Conservation (phyloP, 2,888 invertebrate genomes). For the Neoitamus cyanurus region DNA sequence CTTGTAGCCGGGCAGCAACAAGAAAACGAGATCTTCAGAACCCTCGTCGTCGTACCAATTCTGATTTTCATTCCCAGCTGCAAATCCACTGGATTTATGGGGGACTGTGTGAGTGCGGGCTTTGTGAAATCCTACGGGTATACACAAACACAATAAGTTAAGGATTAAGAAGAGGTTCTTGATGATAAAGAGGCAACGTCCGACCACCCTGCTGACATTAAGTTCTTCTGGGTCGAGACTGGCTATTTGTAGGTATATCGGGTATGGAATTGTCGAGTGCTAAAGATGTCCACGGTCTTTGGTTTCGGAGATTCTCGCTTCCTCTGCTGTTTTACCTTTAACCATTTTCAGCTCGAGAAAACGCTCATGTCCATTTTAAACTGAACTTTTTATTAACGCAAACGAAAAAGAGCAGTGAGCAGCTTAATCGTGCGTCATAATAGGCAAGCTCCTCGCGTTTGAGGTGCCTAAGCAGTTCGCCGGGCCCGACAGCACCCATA, state of each 20-base stretch:
- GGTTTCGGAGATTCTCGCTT: conserved; percentile 3
- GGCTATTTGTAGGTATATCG: background rate
- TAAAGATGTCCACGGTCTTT: conserved; percentile 15
- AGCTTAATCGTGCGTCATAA: conserved; percentile 36
- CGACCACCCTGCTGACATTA: conserved; percentile 15
- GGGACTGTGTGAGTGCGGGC: background rate
- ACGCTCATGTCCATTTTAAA: background rate
- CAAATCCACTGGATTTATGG: conserved; percentile 2
- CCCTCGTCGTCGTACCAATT: conserved; percentile 16
- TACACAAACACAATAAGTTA: background rate
- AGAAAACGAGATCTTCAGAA: conserved; percentile 30
- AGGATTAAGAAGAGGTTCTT: conserved; percentile 36
- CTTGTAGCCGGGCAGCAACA: background rate
- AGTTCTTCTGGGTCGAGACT: background rate
- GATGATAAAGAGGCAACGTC: conserved; percentile 20
- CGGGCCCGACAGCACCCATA: background rate
- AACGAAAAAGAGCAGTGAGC: background rate
- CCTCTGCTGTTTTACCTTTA: background rate
- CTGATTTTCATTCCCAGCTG: conserved; percentile 30
- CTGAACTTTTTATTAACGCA: background rate
- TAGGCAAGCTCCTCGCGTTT: background rate
- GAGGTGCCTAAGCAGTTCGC: background rate
- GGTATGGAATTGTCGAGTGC: background rate
- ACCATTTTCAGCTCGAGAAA: conserved; percentile 8
- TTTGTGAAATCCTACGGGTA: conserved; percentile 4